These are phyloP conservation scores for Leucopsar rothschildi DNA, from an alignment of 2,113 vertebrate genomes.

Conservation along the genomic window DNA sequence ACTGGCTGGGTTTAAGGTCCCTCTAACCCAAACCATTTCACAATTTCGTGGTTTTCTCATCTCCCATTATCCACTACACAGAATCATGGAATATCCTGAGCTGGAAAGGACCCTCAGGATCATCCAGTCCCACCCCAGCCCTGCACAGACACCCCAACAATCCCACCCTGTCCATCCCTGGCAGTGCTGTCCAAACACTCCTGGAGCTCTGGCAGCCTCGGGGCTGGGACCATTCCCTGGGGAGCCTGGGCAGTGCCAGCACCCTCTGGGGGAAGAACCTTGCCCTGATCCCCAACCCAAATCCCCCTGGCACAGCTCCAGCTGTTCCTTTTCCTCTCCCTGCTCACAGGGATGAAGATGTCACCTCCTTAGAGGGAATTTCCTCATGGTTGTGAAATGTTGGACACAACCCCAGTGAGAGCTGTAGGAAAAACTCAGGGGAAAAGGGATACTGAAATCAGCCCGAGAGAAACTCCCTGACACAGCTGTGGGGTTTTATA, in stretches of 20 bases:
- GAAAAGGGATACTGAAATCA: not conserved
- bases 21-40: not conserved
- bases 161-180: not conserved
- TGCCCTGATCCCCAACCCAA: not conserved
- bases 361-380: not conserved
- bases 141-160: not conserved
- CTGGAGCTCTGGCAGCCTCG: not conserved
- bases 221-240: not conserved
- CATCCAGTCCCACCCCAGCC: accelerated
- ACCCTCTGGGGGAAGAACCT: not conserved
- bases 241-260: not conserved
- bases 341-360: not conserved
- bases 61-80: not conserved
- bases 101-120: not conserved
- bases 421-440: not conserved
- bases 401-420: not conserved
- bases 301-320: not conserved
- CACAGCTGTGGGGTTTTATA: not conserved
- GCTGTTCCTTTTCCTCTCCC: not conserved
- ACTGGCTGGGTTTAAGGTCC: accelerated
- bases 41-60: not conserved
- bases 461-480: not conserved
- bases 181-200: not conserved
- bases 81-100: not conserved
- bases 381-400: not conserved